Base-by-base conservation (phyloP, 2,888 invertebrate genomes). In the Perizoma affinitatum region DNA sequence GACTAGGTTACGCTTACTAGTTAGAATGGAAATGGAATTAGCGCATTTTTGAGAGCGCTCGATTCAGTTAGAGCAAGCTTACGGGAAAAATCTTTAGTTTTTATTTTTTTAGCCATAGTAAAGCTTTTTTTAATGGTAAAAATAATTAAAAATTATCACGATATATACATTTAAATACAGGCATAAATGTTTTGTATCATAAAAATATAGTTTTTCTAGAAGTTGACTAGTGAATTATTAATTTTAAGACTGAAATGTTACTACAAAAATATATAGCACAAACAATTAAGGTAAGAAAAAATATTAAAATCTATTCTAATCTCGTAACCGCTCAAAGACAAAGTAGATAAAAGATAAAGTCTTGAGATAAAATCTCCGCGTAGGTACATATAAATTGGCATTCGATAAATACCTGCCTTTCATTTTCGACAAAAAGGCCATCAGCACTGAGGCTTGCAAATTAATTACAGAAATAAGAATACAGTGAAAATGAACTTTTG, bases 381-480 rank as follows among this genome's bases (percentile, higher is more conserved):
- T 22, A 58, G 50, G 54, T 53, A 54, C 63, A 58, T 65, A 61
- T 55, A 61, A 63, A 55, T 52, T 58, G 44, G 64, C 58, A 52
- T 66, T 73, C 67, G 65, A 73, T 71, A 74, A 71, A 58, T 61
- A 69, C 65, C 63, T 55, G 65, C 53, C 53, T 61, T 68, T 66
- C 66, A 67, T 58, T 50, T 67, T 62, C 54, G 63, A 65, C 62
- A 53, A 70, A 72, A 72, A 69, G 48, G 56, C 65, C 66, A 68
- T 67, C 60, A 63, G 65, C 52, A 56, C 22, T 22, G 54, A 58
- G 58, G 61, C 65, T 72, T 72, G 68, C 68, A 76, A 76, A 75
- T 75, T 72, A 72, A 77, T 76, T 71, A 76, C 67, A 69, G 68
- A 73, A 75, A 77, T 73, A 77, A 77, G 70, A 79, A 76, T 73